These are phyloP conservation scores for Drosophila histrio DNA, from an alignment of 2,888 invertebrate genomes.

Conservation along the genomic window DNA sequence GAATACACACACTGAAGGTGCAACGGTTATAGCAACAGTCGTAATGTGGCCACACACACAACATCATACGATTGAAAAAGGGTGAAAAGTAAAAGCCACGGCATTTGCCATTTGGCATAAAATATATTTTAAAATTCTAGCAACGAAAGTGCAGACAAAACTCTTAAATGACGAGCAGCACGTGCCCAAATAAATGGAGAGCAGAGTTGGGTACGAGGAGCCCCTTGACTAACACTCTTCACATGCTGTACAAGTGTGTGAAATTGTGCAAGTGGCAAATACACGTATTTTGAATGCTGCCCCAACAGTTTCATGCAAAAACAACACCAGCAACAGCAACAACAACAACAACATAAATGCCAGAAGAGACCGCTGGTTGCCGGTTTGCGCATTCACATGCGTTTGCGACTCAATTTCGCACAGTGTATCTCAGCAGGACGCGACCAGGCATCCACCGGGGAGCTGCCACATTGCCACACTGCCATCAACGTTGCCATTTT, in stretches of 20 bases:
- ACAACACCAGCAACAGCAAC: not conserved
- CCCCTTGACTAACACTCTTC: constrained; percentile 11
- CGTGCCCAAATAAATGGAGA: constrained; percentile 73
- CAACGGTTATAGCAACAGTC: constrained; percentile 29
- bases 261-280: constrained; percentile 45
- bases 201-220: constrained; percentile 37
- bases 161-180: constrained; percentile 80
- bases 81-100: constrained; percentile 67
- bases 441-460: constrained; percentile 1
- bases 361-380: constrained; percentile 10
- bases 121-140: constrained; percentile 75
- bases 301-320: not conserved
- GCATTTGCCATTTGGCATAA: constrained; percentile 56
- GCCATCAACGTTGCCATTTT: constrained; percentile 31
- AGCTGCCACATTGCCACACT: constrained; percentile 1
- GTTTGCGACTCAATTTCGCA: constrained; percentile 59
- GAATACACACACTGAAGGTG: not conserved
- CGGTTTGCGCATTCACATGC: constrained; percentile 32
- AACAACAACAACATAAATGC: not conserved
- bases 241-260: constrained; percentile 8
- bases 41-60: constrained; percentile 47
- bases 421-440: constrained; percentile 30
- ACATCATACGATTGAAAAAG: constrained; percentile 30
- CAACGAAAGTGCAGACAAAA: constrained; percentile 80
- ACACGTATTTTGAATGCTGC: constrained; percentile 48